These are phyloP conservation scores for Otolemur crassicaudatus DNA, from an alignment of 2,797 vertebrate species.

Conservation along the genomic window DNA sequence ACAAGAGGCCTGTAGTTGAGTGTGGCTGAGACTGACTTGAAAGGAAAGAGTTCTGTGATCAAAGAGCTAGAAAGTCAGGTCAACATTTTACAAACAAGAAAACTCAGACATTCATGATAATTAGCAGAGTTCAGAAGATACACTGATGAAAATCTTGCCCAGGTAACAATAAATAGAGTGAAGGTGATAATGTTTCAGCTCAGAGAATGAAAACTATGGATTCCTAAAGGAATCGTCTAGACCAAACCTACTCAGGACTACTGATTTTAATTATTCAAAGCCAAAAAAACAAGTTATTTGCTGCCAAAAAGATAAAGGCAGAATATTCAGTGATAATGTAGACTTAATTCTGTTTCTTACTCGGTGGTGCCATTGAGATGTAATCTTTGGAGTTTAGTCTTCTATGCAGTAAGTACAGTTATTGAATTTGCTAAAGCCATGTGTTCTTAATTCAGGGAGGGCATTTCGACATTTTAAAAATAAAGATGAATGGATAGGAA, in stretches of 20 bases:
- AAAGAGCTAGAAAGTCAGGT: conserved; percentile 28
- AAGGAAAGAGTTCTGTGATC: background rate
- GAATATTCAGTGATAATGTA: background rate
- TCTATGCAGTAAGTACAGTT: background rate
- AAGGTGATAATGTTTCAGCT: background rate
- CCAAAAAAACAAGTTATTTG: background rate
- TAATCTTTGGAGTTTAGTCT: conserved; percentile 60
- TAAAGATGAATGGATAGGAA: conserved; percentile 11
- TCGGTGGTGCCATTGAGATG: conserved; percentile 14
- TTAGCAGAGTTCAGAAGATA: conserved; percentile 30
- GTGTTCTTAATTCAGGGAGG: conserved; percentile 32
- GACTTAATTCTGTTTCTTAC: background rate
- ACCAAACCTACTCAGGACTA: background rate
- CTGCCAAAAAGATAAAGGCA: conserved; percentile 16
- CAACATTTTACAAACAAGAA: conserved; percentile 2
- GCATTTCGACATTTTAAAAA: conserved; percentile 16
- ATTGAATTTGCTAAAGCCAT: background rate
- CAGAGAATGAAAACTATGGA: background rate
- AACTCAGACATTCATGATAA: background rate
- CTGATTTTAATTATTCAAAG: conserved; percentile 48
- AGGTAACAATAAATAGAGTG: background rate
- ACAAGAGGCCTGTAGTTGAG: background rate
- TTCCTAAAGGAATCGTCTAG: background rate
- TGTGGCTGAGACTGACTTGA: background rate
- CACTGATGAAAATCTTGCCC: background rate